Evolutionary conservation across 2,797 vertebrate species (phyloP), one percentile per base, ranked within the genome.

Genomic region (Cirrhinus molitorella): DNA sequence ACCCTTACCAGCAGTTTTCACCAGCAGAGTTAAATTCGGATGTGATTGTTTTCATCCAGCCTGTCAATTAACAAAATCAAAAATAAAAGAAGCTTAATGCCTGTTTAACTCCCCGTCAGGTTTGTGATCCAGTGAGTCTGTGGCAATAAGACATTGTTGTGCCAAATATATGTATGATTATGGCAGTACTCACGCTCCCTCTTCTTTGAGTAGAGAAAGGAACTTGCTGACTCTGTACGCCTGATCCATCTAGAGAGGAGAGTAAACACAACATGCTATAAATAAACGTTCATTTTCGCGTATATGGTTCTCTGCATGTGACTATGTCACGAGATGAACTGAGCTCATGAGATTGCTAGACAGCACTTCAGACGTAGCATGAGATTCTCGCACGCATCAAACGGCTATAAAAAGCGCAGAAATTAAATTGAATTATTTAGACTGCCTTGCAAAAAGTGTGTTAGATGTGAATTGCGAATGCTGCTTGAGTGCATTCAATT

Each of bases 211-310:
- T 87, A 99, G 96, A 72, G 96, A 93, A 91, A 99, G 90, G 91
- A 99, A 99, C 91, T 99, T 99, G 89, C 93, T 94, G 88, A 99
- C 98, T 79, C 98, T 95, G 90, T 99, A 97, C 43, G 98, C 96
- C 51, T 94, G 93, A 78, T 97, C 96, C 97, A 99, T 99, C 98
- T 96, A 77, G 91, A 91, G 3, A 61, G 59, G 8, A 86, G 47
- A 73, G n/a, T 12, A n/a, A 80, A 59, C 70, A 19, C n/a, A n/a
- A 59, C 70, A n/a, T 80, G 34, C 14, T 66, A 68, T 40, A 72
- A 65, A 61, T 47, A 53, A n/a, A 31, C 28, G 1, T 79, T 61
- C 5, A 28, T 43, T 59, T 49, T 3, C 12, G 2, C 12, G 7
- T 43, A 63, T 31, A 63, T 49, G 75, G 31, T 65, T 74, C 23